Percentiles rank a stretch among this genome's conserved stretches.
phyloP scores from a whole-genome alignment of 2,113 vertebrate species.

The Hemiprocne comata region DNA sequence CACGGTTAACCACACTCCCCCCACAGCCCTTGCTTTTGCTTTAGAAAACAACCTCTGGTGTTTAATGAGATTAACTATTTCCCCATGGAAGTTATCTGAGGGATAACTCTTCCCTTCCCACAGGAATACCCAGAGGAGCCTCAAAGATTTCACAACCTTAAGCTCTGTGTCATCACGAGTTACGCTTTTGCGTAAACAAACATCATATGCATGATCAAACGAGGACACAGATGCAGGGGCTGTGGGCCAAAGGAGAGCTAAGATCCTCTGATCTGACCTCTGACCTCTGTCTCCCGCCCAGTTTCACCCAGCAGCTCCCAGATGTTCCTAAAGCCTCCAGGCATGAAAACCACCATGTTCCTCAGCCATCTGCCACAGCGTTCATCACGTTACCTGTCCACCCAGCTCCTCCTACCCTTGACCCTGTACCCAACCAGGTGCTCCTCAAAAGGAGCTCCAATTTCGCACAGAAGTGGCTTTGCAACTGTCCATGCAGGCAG shows the following conservation, averaged over 20 bases:
- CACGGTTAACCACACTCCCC: slow-evolving; percentile 12
- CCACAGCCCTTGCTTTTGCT: background rate
- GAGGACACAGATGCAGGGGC: background rate
- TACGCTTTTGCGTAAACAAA: background rate
- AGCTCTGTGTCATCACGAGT: background rate
- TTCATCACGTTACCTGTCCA: background rate
- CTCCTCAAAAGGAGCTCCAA: background rate
- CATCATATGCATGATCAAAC: background rate
- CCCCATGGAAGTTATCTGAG: background rate
- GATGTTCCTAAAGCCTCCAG: background rate
- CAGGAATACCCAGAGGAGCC: background rate
- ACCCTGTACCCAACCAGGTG: background rate
- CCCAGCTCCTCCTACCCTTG: accelerated
- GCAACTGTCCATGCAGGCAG: background rate
- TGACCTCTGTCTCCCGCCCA: background rate
- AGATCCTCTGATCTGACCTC: background rate
- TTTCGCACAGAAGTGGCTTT: background rate
- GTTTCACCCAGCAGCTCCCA: background rate
- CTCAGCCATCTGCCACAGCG: background rate
- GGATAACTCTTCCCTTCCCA: slow-evolving; percentile 23
- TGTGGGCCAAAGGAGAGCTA: background rate
- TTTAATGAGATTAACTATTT: slow-evolving; percentile 10
- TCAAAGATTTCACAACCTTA: slow-evolving; percentile 12
- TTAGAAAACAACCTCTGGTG: background rate
- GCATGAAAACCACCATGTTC: background rate